Evolutionary conservation across 2,888 invertebrate genomes (phyloP).

Genomic region (Pristionchus exspectatus): DNA sequence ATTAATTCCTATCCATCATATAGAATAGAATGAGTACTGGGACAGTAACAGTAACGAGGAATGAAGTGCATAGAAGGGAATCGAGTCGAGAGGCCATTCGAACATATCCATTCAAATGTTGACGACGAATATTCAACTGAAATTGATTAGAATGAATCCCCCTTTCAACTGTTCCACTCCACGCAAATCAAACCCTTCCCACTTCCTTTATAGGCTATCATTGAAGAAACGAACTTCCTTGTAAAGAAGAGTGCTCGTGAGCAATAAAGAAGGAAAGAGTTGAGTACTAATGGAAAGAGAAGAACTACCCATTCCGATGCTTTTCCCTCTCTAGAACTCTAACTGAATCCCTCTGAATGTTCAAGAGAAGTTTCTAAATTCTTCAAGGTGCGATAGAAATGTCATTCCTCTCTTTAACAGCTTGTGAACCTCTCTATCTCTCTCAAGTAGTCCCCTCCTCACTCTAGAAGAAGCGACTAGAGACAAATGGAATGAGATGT

Average conservation of each 20-base stretch:
- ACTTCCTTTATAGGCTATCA: not conserved
- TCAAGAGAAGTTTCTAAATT: not conserved
- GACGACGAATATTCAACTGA: conserved; percentile 50
- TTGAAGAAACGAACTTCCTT: conserved; percentile 29
- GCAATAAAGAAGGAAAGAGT: conserved; percentile 23
- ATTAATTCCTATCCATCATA: conserved; percentile 57
- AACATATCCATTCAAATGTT: conserved; percentile 50
- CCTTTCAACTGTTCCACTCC: not conserved
- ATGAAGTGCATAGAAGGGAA: conserved; percentile 71
- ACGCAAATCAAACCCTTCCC: not conserved
- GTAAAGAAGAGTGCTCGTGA: not conserved
- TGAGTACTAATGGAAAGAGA: conserved; percentile 10
- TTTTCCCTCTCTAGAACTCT: not conserved
- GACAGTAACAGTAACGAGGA: conserved; percentile 71
- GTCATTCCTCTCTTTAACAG: not conserved
- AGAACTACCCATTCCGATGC: not conserved
- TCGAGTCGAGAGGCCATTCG: conserved; percentile 65
- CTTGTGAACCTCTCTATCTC: not conserved
- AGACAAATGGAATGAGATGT: conserved; percentile 19
- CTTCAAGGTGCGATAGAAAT: not conserved
- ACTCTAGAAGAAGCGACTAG: not conserved
- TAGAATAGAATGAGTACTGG: conserved; percentile 75
- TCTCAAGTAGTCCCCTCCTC: conserved; percentile 17
- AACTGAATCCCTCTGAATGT: not conserved
- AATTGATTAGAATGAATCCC: not conserved